Evolutionary conservation across 2,113 vertebrate species (phyloP).

Genomic region (Leptobrachium ailaonicum): DNA sequence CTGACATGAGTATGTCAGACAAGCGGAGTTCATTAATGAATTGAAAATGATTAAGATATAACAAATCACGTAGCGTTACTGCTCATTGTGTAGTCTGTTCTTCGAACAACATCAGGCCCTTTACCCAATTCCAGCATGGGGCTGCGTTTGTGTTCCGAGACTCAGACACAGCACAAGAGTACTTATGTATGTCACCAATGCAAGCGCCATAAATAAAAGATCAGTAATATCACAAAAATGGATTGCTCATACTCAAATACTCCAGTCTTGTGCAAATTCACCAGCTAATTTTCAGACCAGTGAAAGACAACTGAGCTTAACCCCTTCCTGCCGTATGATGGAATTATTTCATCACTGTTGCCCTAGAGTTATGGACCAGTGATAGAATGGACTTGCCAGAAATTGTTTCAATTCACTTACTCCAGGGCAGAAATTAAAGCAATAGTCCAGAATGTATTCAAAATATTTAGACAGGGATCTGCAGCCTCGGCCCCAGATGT

Average conservation of each 20-base stretch:
- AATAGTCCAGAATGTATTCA: too few relatives aligned
- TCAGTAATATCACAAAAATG: slow-evolving; percentile 10
- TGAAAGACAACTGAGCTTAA: too few relatives aligned
- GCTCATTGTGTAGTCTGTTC: slow-evolving; percentile 47
- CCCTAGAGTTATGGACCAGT: too few relatives aligned
- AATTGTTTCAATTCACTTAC: too few relatives aligned
- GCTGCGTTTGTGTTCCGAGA: slow-evolving; percentile 23
- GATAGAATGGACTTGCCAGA: too few relatives aligned
- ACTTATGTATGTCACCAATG: slow-evolving; percentile 14
- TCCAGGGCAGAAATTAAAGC: too few relatives aligned
- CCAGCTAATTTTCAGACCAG: too few relatives aligned
- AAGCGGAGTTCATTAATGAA: slow-evolving; percentile 59
- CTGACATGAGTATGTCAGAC: slow-evolving; percentile 56
- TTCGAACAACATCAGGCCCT: slow-evolving; percentile 51
- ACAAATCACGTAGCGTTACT: slow-evolving; percentile 50
- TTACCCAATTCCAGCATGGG: slow-evolving; percentile 42
- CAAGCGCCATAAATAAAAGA: slow-evolving; percentile 26
- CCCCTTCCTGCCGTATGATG: too few relatives aligned
- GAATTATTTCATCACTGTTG: too few relatives aligned
- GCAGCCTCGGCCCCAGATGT: too few relatives aligned
- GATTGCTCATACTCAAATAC: neutral
- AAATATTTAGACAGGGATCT: too few relatives aligned
- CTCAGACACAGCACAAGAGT: slow-evolving; percentile 31
- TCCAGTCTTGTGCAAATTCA: too few relatives aligned
- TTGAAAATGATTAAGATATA: slow-evolving; percentile 61